Evolutionary conservation across 2,797 vertebrate species (phyloP), one percentile per base, ranked within the genome.

Genomic region (Artibeus jamaicensis): DNA sequence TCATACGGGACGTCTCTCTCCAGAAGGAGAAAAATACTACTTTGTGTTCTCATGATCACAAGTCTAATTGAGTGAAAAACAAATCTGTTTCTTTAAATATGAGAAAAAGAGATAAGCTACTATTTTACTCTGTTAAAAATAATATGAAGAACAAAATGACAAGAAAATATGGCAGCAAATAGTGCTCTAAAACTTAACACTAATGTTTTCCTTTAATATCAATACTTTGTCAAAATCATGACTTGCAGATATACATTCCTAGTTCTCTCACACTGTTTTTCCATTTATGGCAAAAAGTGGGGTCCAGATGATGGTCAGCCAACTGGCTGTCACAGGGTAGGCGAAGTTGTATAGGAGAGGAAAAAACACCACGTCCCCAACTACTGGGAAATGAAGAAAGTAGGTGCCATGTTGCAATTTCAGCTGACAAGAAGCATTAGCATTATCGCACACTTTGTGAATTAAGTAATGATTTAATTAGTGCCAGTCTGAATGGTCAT

Each of bases 31-130:
- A 98, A 98, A 98, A 98, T 97, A 98, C 98, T 98, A 98, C 97
- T 98, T 98, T 97, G 98, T 98, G 98, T 98, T 98, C 98, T 98
- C 86, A 94, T 97, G 97, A 98, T 98, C 98, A 98, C 98, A 98
- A 98, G 98, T 98, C 98, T 98, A 99, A 98, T 98, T 98, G 98
- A 98, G 98, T 9, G 39, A 97, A 98, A 98, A 98, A 98, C 98
- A 98, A 98, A 98, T 98, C 98, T 98, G 98, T 98, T 98, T 98
- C 98, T 98, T 98, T 98, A 98, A 94, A 97, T 94, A 96, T 53
- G 85, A 97, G 97, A 93, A 97, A 97, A 96, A 95, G 84, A 95
- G 96, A 97, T 97, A 98, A 92, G 93, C 96, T 96, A 97, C 95
- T 95, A 81, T 96, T 97, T 94, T 84, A 59, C 57, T 94, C 96